Evolutionary conservation across 2,888 invertebrate genomes (phyloP).

Genomic region (Cheilosia variabilis): DNA sequence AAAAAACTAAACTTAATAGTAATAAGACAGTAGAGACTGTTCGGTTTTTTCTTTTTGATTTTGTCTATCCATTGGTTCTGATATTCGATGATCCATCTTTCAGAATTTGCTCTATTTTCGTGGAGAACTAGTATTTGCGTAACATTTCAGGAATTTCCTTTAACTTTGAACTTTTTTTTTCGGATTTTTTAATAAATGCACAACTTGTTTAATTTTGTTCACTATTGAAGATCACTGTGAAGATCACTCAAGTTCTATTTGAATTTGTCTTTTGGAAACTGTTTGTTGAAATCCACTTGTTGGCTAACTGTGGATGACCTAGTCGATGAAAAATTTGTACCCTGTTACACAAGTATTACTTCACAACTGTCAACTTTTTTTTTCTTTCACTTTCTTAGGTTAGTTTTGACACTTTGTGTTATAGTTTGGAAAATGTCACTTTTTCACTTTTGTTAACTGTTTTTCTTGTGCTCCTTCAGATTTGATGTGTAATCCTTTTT

Average conservation of each 20-base stretch:
- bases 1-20: constrained; percentile 18
- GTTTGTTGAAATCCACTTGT: constrained; percentile 54
- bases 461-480: constrained; percentile 33
- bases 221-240: constrained; percentile 21
- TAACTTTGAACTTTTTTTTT: constrained; percentile 23
- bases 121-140: constrained; percentile 60
- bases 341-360: constrained; percentile 69
- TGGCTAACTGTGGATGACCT: constrained; percentile 14
- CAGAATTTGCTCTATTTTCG: constrained; percentile 50
- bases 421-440: constrained; percentile 39
- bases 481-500: constrained; percentile 47
- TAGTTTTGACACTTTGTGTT: constrained; percentile 44
- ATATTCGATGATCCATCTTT: constrained; percentile 55
- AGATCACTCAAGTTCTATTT: constrained; percentile 20
- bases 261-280: neutral
- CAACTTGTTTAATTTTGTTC: neutral
- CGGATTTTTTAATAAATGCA: constrained; percentile 1
- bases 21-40: constrained; percentile 16
- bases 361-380: constrained; percentile 49
- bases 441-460: constrained; percentile 26
- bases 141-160: constrained; percentile 40
- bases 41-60: constrained; percentile 3
- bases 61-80: constrained; percentile 39
- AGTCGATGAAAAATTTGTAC: constrained; percentile 5
- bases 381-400: constrained; percentile 49